Evolutionary conservation across 1,140 invertebrate species (phyloP), one percentile per base, ranked within the genome.

Genomic region (Melitaea cinxia): DNA sequence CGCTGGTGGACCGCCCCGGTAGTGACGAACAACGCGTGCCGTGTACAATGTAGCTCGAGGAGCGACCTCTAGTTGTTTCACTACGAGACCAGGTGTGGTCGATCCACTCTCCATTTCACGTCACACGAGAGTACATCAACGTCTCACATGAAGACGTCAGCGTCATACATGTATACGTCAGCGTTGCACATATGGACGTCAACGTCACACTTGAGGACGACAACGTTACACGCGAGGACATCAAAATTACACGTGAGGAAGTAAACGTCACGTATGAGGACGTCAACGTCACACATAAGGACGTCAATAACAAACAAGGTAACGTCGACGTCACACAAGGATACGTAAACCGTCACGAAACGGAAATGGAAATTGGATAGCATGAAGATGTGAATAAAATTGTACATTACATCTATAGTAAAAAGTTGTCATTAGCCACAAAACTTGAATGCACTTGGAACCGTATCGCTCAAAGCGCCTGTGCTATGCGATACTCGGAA

Each of bases 11-110:
- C 47, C 30, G 14, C 47, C n/a, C 19, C 24, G 47, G 24, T 50
- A 37, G 57, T 52, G 21, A 57, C 42, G 15, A 24, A 58, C 59
- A 45, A 19, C 52, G 42, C 49, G 68, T 68, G 72, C 68, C 65
- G 65, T 68, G 65, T 62, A 70, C 63, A 54, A 62, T 59, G 67
- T 56, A 55, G 54, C 68, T 63, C 42, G 57, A 57, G 62, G 42
- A 57, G 39, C 37, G 42, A 50, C 26, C 28, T 49, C 53, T 57
- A 64, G 23, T 21, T 26, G 26, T 33, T 50, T 50, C 39, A 26
- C 1, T 39, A 57, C 62, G 56, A 64, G n/a, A n/a, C n/a, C 62
- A 39, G 39, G 24, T 10, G 19, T 35, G 23, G 14, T 5, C 19
- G 1, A 52, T 57, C 53, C 42, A 15, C 9, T 19, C 23, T 37